These are phyloP conservation scores for Drosophila pruinosa DNA, from an alignment of 1,140 invertebrate genomes.

Conservation along the genomic window DNA sequence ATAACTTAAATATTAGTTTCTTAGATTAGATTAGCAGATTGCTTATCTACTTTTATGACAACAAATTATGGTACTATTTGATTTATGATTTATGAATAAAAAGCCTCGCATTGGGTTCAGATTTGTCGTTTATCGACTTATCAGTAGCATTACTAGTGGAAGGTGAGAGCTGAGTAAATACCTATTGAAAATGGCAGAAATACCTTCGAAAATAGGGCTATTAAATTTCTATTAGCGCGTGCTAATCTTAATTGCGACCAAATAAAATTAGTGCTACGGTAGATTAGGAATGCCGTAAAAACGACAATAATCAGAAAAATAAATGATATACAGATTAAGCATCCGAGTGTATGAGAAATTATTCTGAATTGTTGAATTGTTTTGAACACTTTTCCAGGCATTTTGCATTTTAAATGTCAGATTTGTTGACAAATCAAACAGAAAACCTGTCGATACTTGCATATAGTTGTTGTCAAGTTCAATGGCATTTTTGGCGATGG, in stretches of 20 bases:
- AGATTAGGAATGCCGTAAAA: slow-evolving; percentile 5
- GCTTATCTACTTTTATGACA: slow-evolving; percentile 1
- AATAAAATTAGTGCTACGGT: slow-evolving; percentile 13
- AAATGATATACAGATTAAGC: background rate
- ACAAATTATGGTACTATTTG: background rate
- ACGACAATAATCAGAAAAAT: background rate
- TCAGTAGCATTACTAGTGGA: background rate
- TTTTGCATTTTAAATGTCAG: background rate
- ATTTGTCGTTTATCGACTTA: slow-evolving; percentile 15
- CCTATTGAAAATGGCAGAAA: background rate
- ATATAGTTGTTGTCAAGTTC: background rate
- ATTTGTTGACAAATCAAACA: background rate
- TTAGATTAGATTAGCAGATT: no score
- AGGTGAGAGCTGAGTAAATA: background rate
- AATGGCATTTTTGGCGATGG: background rate
- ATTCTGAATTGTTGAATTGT: background rate
- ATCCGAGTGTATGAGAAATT: background rate
- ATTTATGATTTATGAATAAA: slow-evolving; percentile 16
- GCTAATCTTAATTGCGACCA: slow-evolving; percentile 27
- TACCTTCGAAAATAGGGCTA: background rate
- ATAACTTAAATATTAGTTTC: no score
- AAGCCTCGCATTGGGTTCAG: background rate
- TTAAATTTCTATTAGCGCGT: slow-evolving; percentile 32
- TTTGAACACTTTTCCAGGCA: background rate
- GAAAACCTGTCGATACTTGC: background rate